phyloP scores from a whole-genome alignment of 2,113 vertebrate species.

The Rhineura floridana region DNA sequence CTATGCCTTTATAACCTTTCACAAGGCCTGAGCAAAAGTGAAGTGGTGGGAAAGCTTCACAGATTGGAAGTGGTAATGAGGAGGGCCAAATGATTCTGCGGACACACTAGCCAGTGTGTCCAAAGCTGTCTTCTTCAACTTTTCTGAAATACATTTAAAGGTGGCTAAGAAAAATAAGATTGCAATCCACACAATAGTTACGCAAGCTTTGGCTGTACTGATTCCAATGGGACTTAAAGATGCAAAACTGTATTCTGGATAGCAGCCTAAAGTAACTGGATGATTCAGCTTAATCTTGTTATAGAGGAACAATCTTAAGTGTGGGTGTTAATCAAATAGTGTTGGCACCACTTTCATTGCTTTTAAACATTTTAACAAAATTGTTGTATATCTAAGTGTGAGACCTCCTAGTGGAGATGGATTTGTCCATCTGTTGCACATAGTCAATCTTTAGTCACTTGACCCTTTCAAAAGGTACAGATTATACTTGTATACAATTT shows the following conservation, averaged over 20 bases:
- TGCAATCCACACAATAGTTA: neutral
- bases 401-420: neutral
- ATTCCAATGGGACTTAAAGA: neutral
- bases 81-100: neutral
- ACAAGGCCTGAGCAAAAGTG: neutral
- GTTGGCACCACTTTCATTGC: constrained; percentile 6
- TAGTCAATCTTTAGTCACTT: neutral
- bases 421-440: constrained; percentile 5
- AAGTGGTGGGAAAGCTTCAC: neutral
- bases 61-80: neutral
- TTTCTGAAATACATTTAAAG: neutral
- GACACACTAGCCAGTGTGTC: neutral
- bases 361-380: constrained; percentile 10
- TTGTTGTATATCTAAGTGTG: neutral
- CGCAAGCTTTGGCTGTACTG: neutral
- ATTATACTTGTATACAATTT: neutral
- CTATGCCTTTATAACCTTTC: neutral
- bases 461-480: neutral
- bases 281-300: constrained; percentile 21
- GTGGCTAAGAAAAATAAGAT: neutral
- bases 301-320: neutral
- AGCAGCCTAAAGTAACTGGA: neutral
- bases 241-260: neutral
- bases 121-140: neutral
- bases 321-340: constrained; percentile 30